A percentile compares a stretch with the other conserved stretches of the same genome.
Evolutionary conservation across 1,140 invertebrate species (phyloP).

Genomic region (Pseudomyrmex gracilis): DNA sequence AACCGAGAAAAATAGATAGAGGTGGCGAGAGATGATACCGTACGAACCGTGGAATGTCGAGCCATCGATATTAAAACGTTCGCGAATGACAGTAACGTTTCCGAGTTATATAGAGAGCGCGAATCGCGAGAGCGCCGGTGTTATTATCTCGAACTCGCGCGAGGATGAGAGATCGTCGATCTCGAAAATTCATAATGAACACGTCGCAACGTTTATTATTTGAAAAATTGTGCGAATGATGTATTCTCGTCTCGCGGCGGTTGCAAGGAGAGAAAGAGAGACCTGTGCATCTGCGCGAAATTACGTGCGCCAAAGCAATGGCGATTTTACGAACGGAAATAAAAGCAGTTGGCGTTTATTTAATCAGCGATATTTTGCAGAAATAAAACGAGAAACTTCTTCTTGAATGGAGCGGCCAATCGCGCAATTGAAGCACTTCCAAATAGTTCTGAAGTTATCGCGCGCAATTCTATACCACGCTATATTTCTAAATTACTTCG

Average conservation of each 20-base stretch:
- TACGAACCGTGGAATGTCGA: constrained; percentile 44
- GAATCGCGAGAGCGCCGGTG: constrained; percentile 39
- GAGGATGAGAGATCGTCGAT: constrained; percentile 71
- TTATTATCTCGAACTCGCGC: constrained; percentile 56
- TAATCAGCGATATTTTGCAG: not conserved
- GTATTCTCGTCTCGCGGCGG: too few relatives aligned
- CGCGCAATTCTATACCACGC: not conserved
- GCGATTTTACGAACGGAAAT: constrained; percentile 17
- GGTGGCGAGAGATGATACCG: not conserved
- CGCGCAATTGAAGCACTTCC: constrained; percentile 2
- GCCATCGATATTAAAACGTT: constrained; percentile 77
- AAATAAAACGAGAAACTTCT: not conserved
- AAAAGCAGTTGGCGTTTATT: not conserved
- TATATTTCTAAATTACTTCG: not conserved
- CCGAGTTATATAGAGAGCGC: constrained; percentile 31
- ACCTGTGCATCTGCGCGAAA: not conserved
- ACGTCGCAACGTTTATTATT: not conserved
- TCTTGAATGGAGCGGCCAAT: not conserved
- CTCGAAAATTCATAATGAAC: constrained; percentile 62
- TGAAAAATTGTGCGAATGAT: too few relatives aligned
- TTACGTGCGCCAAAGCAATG: not conserved
- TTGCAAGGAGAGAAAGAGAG: too few relatives aligned
- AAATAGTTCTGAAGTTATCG: not conserved
- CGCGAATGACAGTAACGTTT: constrained; percentile 69
- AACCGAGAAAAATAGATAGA: constrained; percentile 56